Evolutionary conservation across 2,888 invertebrate species (phyloP).

Genomic region (Phengaris arion): DNA sequence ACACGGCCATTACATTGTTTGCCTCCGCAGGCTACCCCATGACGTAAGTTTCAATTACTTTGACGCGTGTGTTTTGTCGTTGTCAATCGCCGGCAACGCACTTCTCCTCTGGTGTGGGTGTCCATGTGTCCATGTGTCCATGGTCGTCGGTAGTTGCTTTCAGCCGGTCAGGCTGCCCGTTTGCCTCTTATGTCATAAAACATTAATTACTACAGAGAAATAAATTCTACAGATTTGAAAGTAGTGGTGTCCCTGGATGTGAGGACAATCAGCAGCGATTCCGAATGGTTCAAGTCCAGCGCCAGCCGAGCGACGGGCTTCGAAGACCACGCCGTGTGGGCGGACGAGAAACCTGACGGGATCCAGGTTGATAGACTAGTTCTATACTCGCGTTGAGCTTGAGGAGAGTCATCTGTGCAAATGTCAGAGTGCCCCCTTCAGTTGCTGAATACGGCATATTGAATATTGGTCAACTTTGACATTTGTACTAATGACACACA

Average conservation of each 20-base stretch:
- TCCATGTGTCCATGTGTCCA: too few species aligned
- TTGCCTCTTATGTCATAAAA: too few species aligned
- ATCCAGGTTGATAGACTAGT: constrained; percentile 34
- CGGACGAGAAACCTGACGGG: constrained; percentile 60
- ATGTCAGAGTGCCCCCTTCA: too few species aligned
- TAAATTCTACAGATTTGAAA: constrained; percentile 58
- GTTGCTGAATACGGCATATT: too few species aligned
- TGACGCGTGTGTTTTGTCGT: background rate
- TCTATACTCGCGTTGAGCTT: too few species aligned
- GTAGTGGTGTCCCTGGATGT: constrained; percentile 60
- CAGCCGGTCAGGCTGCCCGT: too few species aligned
- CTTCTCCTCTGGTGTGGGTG: too few species aligned
- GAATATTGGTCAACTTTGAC: too few species aligned
- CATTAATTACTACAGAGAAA: background rate
- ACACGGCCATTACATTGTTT: background rate
- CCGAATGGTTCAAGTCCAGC: constrained; percentile 88
- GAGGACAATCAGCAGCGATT: constrained; percentile 81
- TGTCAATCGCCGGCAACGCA: background rate
- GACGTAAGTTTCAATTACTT: background rate
- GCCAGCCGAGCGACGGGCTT: constrained; percentile 77
- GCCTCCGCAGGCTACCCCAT: background rate
- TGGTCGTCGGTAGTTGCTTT: too few species aligned
- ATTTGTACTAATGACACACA: too few species aligned
- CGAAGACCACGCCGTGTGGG: constrained; percentile 88
- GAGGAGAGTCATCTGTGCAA: too few species aligned